Percentiles rank a stretch among this genome's conserved stretches.
Conservation (phyloP, 2,113 vertebrate genomes). For the Heterocephalus glaber region DNA sequence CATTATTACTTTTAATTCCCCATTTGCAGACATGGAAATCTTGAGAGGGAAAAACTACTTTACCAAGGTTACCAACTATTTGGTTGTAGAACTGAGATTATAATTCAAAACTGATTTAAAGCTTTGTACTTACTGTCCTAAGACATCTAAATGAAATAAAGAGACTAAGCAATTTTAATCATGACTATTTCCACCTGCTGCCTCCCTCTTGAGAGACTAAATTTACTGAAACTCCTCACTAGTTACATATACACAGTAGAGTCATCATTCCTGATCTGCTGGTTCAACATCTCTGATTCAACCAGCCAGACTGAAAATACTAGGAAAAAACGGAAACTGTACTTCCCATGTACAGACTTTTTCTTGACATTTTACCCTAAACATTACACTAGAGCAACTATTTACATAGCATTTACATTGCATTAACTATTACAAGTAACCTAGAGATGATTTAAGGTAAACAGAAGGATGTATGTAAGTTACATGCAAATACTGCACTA, state of each 20-base stretch:
- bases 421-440: not conserved
- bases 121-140: not conserved
- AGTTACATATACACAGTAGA: not conserved
- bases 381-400: not conserved
- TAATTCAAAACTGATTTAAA: slow-evolving; percentile 28
- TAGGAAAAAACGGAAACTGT: not conserved
- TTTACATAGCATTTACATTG: not conserved
- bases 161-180: not conserved
- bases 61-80: slow-evolving; percentile 46
- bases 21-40: not conserved
- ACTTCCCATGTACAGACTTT: not conserved
- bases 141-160: not conserved
- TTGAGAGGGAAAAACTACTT: not conserved
- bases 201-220: not conserved
- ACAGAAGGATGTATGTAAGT: no score
- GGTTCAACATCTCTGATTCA: not conserved
- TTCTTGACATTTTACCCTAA: not conserved
- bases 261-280: not conserved
- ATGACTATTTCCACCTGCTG: not conserved
- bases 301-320: not conserved
- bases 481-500: not conserved
- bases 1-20: not conserved
- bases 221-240: not conserved
- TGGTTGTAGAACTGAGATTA: not conserved
- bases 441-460: not conserved